Evolutionary conservation across 2,113 vertebrate species (phyloP).

Genomic region (Pao palembangensis): DNA sequence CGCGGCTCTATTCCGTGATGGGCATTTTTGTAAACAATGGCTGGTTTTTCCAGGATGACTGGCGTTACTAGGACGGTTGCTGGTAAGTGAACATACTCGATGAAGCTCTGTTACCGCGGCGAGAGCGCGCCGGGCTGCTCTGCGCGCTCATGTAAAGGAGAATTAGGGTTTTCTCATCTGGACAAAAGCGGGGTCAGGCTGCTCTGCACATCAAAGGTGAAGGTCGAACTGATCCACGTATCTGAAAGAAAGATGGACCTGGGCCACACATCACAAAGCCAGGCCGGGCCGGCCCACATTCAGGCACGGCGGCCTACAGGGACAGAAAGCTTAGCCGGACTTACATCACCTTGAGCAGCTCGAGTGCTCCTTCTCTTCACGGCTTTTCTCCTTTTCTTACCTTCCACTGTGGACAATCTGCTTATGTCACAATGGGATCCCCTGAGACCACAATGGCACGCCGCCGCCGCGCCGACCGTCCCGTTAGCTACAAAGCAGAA

Average conservation of each 20-base stretch:
- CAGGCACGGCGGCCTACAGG: slow-evolving; percentile 37
- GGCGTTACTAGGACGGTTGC: too few relatives aligned
- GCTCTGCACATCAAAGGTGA: slow-evolving; percentile 61
- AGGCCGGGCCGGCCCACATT: slow-evolving; percentile 65
- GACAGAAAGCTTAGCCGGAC: slow-evolving; percentile 59
- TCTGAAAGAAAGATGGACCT: slow-evolving; percentile 43
- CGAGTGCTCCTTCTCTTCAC: slow-evolving; percentile 56
- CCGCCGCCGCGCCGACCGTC: slow-evolving; percentile 62
- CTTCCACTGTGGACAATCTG: slow-evolving; percentile 63
- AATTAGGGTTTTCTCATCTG: slow-evolving; percentile 46
- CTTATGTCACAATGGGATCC: slow-evolving; percentile 68
- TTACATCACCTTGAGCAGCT: slow-evolving; percentile 66
- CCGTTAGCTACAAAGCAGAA: slow-evolving; percentile 60
- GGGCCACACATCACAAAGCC: slow-evolving; percentile 52
- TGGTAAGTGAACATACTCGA: too few relatives aligned
- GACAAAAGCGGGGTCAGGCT: slow-evolving; percentile 48
- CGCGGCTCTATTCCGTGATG: too few relatives aligned
- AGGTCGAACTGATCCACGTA: slow-evolving; percentile 66
- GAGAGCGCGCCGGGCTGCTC: slow-evolving; percentile 19
- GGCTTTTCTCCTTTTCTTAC: slow-evolving; percentile 62
- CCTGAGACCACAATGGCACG: slow-evolving; percentile 53
- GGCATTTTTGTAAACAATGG: too few relatives aligned
- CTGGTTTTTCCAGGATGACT: too few relatives aligned
- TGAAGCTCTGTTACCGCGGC: too few relatives aligned
- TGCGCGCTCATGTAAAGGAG: slow-evolving; percentile 29